Evolutionary conservation across 2,888 invertebrate species (phyloP).

Genomic region (Rhimphoctona megacephalus): DNA sequence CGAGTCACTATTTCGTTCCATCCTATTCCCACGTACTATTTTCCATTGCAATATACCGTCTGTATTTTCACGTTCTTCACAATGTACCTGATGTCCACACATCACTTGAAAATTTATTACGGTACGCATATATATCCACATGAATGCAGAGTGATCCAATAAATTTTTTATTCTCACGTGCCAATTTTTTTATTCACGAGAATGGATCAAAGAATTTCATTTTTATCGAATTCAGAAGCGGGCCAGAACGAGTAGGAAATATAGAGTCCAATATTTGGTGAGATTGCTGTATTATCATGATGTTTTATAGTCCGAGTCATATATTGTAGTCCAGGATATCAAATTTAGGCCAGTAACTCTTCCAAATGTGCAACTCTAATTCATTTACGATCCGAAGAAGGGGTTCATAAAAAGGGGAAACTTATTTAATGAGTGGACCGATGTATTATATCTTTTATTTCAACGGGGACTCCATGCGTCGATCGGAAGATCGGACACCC

Average conservation of each 20-base stretch:
- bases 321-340: background rate
- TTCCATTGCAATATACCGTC: slow-evolving; percentile 25
- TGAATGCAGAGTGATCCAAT: slow-evolving; percentile 19
- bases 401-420: background rate
- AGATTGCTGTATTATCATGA: background rate
- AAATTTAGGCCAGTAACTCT: background rate
- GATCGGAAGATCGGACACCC: background rate
- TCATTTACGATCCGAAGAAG: no score
- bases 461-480: background rate
- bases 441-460: background rate
- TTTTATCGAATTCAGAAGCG: slow-evolving; percentile 1
- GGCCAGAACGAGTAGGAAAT: background rate
- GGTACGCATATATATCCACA: background rate
- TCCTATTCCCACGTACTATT: slow-evolving; percentile 32
- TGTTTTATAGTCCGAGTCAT: background rate
- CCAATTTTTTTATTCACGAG: slow-evolving; percentile 5
- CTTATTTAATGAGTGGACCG: background rate
- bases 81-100: background rate
- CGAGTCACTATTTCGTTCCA: slow-evolving; percentile 42
- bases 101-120: background rate
- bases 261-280: background rate
- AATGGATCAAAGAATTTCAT: slow-evolving; percentile 7
- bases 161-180: slow-evolving; percentile 15
- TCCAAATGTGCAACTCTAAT: no score
- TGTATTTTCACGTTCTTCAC: slow-evolving; percentile 4